These are phyloP conservation scores for Cecidostiba fungosa DNA, from an alignment of 2,888 invertebrate genomes.

Conservation along the genomic window DNA sequence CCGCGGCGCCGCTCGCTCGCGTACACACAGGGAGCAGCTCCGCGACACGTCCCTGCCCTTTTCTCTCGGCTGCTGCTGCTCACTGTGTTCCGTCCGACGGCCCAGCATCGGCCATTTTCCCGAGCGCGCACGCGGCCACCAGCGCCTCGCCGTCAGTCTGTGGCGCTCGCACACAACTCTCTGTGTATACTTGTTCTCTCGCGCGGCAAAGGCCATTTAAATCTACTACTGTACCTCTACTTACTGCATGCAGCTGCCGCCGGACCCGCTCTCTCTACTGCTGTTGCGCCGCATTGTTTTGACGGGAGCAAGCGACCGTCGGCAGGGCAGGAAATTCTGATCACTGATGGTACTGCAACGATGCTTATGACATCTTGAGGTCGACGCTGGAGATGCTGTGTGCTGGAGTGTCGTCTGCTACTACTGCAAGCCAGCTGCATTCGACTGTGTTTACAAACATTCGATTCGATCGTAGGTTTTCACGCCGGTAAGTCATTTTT, in stretches of 20 bases:
- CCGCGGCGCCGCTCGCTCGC: slow-evolving; percentile 18
- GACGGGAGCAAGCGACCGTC: slow-evolving; percentile 33
- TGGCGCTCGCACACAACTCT: slow-evolving; percentile 8
- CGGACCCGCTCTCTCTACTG: too few species aligned
- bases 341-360: too few species aligned
- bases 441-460: background rate
- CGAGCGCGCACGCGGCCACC: background rate
- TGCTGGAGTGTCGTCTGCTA: background rate
- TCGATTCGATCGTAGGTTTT: too few species aligned
- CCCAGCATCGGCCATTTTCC: slow-evolving; percentile 56
- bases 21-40: slow-evolving; percentile 68
- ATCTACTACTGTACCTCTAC: background rate
- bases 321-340: slow-evolving; percentile 18
- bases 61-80: slow-evolving; percentile 70
- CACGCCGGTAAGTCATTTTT: too few species aligned
- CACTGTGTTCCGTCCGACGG: background rate
- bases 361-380: slow-evolving; percentile 6
- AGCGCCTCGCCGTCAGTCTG: slow-evolving; percentile 29
- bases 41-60: slow-evolving; percentile 79
- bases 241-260: slow-evolving; percentile 36
- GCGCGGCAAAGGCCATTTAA: background rate
- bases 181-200: background rate
- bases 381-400: too few species aligned
- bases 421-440: too few species aligned
- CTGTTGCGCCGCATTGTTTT: background rate